These are phyloP conservation scores for Drosophila jambulina DNA, from an alignment of 1,140 invertebrate species.

Conservation along the genomic window DNA sequence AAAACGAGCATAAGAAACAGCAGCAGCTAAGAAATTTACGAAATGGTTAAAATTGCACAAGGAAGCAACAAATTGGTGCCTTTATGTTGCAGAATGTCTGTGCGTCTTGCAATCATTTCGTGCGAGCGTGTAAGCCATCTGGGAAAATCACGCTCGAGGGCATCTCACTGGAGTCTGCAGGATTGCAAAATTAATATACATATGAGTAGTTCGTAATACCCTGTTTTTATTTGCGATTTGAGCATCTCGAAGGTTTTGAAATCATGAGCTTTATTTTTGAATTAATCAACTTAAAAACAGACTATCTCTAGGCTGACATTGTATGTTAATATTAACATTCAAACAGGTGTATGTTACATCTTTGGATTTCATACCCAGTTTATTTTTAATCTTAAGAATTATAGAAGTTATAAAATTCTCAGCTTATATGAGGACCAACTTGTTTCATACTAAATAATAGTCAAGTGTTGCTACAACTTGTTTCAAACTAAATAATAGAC, in stretches of 20 bases:
- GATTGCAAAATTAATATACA: constrained; percentile 17
- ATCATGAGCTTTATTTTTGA: neutral
- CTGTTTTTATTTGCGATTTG: neutral
- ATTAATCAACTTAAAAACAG: neutral
- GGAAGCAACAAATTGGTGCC: constrained; percentile 34
- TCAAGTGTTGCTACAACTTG: too few species aligned
- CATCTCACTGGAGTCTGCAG: constrained; percentile 11
- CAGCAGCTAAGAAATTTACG: constrained; percentile 3
- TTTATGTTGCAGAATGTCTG: constrained; percentile 23
- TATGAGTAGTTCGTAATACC: neutral
- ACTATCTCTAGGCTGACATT: too few species aligned
- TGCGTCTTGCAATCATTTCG: constrained; percentile 28
- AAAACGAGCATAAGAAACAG: constrained; percentile 18
- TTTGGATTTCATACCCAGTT: neutral
- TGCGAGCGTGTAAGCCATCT: constrained; percentile 10
- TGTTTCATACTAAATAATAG: too few species aligned
- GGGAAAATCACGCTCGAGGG: constrained; percentile 23
- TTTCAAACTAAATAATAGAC: neutral
- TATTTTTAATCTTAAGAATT: neutral
- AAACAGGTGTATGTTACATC: too few species aligned
- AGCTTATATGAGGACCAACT: too few species aligned
- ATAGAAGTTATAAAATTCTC: too few species aligned
- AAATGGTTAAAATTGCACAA: constrained; percentile 31
- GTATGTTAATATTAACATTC: too few species aligned
- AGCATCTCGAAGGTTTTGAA: neutral